These are phyloP conservation scores for Halocynthia roretzi DNA, from an alignment of 23 tunicate species.

Conservation along the genomic window DNA sequence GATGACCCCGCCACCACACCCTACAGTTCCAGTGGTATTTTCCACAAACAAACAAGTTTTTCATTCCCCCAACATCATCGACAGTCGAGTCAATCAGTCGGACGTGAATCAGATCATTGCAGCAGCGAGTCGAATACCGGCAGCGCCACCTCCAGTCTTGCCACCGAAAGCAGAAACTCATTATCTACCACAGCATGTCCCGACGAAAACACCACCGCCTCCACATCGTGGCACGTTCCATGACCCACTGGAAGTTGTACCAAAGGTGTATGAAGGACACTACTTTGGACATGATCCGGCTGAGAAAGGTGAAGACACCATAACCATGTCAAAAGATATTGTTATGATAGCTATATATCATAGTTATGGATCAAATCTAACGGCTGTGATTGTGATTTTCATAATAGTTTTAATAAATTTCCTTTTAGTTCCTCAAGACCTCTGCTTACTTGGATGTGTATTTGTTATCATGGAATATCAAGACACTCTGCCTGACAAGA, in stretches of 20 bases:
- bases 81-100: background rate
- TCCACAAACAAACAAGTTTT: constrained; percentile 13
- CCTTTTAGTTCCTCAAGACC: constrained; percentile 46
- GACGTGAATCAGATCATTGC: no score
- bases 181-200: constrained; percentile 21
- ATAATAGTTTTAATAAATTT: background rate
- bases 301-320: constrained; percentile 5
- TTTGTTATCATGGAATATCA: constrained; percentile 70
- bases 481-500: constrained; percentile 30
- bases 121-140: background rate
- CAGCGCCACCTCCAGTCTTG: background rate
- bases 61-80: background rate
- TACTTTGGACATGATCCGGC: constrained; percentile 25
- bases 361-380: no score
- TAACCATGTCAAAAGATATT: no score
- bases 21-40: constrained; percentile 11
- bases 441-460: constrained; percentile 80
- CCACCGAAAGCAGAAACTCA: constrained; percentile 9
- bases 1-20: constrained; percentile 20
- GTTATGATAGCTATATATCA: no score
- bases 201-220: constrained; percentile 15
- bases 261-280: constrained; percentile 12
- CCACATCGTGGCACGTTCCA: constrained; percentile 11
- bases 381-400: background rate
- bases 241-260: constrained; percentile 15